Evolutionary conservation across 2,888 invertebrate genomes (phyloP).

Genomic region (Timema cristinae): DNA sequence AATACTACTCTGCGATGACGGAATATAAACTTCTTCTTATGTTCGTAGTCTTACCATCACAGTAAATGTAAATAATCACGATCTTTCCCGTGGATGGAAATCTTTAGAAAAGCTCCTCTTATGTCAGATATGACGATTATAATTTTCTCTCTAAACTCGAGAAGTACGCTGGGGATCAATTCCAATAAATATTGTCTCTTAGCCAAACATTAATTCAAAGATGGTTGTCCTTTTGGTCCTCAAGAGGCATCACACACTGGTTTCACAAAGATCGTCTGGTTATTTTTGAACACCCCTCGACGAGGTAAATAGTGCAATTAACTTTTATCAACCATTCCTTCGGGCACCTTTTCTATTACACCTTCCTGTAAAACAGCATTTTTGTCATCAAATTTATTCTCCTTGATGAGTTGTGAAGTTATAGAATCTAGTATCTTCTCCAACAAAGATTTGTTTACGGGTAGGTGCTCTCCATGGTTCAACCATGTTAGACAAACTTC

Average conservation of each 20-base stretch:
- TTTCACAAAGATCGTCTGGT: no score
- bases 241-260: no score
- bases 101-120: neutral
- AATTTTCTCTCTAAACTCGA: neutral
- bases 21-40: neutral
- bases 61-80: neutral
- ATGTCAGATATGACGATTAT: neutral
- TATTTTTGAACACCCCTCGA: neutral
- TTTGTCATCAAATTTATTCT: neutral
- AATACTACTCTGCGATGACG: neutral
- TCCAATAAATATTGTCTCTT: neutral
- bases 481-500: neutral
- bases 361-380: constrained; percentile 5
- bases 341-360: neutral
- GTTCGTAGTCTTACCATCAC: neutral
- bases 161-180: neutral
- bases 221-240: no score
- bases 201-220: neutral
- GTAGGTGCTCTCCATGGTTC: neutral
- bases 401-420: neutral
- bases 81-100: neutral
- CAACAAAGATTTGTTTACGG: neutral
- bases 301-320: neutral
- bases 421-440: neutral
- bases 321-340: neutral